Conservation (phyloP, 2,797 vertebrate genomes). For the Brotula barbata region DNA sequence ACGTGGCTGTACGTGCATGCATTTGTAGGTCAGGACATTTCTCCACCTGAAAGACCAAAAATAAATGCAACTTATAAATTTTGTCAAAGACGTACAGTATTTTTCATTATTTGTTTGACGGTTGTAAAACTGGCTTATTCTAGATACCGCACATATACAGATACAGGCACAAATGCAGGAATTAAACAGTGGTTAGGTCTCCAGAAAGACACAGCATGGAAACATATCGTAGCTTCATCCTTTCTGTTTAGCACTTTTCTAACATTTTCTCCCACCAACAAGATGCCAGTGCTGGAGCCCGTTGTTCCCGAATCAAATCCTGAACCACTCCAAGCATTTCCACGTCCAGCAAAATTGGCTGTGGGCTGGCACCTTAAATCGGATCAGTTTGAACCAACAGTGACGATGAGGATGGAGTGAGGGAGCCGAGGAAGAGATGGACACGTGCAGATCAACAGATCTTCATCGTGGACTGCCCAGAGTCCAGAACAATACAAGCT, state of each 20-base stretch:
- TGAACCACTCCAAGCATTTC: slow-evolving; percentile 5
- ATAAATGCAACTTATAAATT: slow-evolving; percentile 1
- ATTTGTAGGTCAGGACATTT: slow-evolving; percentile 8
- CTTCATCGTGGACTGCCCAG: too few relatives aligned
- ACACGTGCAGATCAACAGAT: too few relatives aligned
- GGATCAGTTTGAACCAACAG: slow-evolving; percentile 1
- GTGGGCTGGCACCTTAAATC: not conserved
- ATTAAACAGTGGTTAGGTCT: slow-evolving; percentile 57
- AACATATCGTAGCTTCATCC: slow-evolving; percentile 53
- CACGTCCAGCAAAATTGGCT: not conserved
- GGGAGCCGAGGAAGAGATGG: too few relatives aligned
- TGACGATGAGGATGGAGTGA: not conserved
- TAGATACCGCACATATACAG: slow-evolving; percentile 2
- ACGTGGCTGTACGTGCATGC: not conserved
- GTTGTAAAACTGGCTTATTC: slow-evolving; percentile 26
- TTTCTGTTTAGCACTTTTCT: slow-evolving; percentile 29
- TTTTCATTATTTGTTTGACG: slow-evolving; percentile 31
- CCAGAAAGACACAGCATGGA: slow-evolving; percentile 37
- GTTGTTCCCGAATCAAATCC: slow-evolving; percentile 8
- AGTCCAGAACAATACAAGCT: too few relatives aligned
- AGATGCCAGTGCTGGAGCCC: slow-evolving; percentile 55
- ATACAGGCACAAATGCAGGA: slow-evolving; percentile 47
- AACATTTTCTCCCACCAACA: slow-evolving; percentile 26
- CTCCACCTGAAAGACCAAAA: slow-evolving; percentile 15
- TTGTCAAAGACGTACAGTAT: too few relatives aligned